Evolutionary conservation across 2,797 vertebrate genomes (phyloP).

Genomic region (Sitta carolinensis): DNA sequence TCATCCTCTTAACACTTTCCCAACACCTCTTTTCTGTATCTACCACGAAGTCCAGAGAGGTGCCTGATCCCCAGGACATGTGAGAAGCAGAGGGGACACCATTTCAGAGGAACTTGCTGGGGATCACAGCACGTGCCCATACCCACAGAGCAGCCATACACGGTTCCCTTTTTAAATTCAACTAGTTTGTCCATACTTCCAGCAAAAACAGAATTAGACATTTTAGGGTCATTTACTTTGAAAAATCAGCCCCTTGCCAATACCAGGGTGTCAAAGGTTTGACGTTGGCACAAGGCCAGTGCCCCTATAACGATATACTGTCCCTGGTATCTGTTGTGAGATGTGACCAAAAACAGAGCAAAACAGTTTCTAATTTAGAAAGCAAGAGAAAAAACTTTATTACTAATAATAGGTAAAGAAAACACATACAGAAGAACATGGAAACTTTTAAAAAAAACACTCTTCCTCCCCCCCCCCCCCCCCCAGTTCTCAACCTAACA

Average conservation of each 20-base stretch:
- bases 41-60: background rate
- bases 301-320: too few relatives aligned
- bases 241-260: conserved; percentile 29
- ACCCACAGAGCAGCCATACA: background rate
- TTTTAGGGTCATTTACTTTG: conserved; percentile 2
- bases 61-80: background rate
- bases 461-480: too few relatives aligned
- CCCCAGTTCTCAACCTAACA: too few relatives aligned
- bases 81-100: background rate
- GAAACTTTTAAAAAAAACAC: too few relatives aligned
- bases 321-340: too few relatives aligned
- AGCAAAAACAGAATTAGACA: background rate
- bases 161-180: background rate
- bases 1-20: background rate
- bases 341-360: too few relatives aligned
- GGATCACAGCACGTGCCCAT: background rate
- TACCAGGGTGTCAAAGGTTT: too few relatives aligned
- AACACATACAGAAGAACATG: too few relatives aligned
- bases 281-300: too few relatives aligned
- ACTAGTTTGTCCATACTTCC: conserved; percentile 11
- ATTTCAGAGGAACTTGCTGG: background rate
- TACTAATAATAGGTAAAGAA: too few relatives aligned
- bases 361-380: too few relatives aligned
- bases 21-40: background rate
- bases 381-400: too few relatives aligned